Evolutionary conservation across 2,797 vertebrate species (phyloP).

Genomic region (Acipenser ruthenus): DNA sequence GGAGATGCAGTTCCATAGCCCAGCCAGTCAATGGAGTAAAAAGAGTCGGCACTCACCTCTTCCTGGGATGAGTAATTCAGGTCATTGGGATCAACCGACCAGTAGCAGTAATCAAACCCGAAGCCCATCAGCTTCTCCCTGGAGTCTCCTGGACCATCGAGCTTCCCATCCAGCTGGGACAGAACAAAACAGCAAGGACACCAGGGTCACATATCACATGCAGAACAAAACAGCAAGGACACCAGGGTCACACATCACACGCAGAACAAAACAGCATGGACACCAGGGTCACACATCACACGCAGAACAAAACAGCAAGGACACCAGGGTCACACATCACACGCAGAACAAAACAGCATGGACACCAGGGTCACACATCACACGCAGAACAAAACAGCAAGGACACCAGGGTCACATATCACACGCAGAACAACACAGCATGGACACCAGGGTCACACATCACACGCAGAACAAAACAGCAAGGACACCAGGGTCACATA

Average conservation of each 20-base stretch:
- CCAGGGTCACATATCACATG: background rate
- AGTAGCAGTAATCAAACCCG: slow-evolving; percentile 95
- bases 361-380: no score
- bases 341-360: no score
- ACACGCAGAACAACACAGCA: no score
- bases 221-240: background rate
- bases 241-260: background rate
- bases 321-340: no score
- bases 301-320: no score
- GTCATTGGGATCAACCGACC: slow-evolving; percentile 82
- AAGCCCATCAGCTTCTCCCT: slow-evolving; percentile 83
- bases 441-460: no score
- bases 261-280: background rate
- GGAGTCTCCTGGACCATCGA: slow-evolving; percentile 60
- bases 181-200: slow-evolving; percentile 5
- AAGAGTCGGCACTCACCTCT: slow-evolving; percentile 62
- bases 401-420: no score
- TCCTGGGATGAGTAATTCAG: slow-evolving; percentile 88
- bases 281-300: no score
- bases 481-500: no score
- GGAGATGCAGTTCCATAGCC: slow-evolving; percentile 18
- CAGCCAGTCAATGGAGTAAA: background rate
- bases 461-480: no score
- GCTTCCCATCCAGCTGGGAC: slow-evolving; percentile 68
- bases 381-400: no score